A percentile compares a stretch with the other conserved stretches of the same genome.
These are phyloP conservation scores for Netelia inedita DNA, from an alignment of 2,888 invertebrate species.

Conservation along the genomic window DNA sequence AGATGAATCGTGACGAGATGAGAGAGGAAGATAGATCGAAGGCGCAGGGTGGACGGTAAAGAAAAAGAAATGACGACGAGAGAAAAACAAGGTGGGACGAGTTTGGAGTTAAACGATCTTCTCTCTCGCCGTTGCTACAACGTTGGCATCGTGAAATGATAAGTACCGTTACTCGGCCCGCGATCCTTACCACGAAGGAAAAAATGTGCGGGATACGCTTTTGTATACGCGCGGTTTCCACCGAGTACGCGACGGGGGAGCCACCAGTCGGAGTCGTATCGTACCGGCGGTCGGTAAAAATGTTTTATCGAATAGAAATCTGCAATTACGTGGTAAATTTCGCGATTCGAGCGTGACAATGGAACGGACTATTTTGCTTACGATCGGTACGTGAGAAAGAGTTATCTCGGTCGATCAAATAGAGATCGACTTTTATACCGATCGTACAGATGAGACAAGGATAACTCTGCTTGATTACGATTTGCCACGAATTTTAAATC, in stretches of 20 bases:
- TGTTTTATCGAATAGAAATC: not conserved
- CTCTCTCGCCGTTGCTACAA: conserved; percentile 38
- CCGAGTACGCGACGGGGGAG: conserved; percentile 2
- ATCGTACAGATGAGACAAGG: not conserved
- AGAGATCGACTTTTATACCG: conserved; percentile 12
- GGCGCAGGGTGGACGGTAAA: conserved; percentile 20
- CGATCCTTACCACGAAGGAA: conserved; percentile 61
- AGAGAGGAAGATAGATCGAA: conserved; percentile 43
- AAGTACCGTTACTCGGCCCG: conserved; percentile 82
- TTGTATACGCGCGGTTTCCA: conserved; percentile 16
- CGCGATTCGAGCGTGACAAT: too few relatives aligned
- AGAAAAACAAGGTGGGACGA: conserved; percentile 44
- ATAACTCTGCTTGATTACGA: not conserved
- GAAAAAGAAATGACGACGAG: not conserved
- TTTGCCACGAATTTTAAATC: not conserved
- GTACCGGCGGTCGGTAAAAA: not conserved
- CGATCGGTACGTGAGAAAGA: conserved; percentile 17
- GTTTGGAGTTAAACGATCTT: conserved; percentile 65
- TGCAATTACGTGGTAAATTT: not conserved
- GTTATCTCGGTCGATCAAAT: not conserved
- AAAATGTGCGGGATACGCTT: conserved; percentile 35
- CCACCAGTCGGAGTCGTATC: conserved; percentile 9
- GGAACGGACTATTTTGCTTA: conserved; percentile 9
- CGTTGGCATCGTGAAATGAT: conserved; percentile 59
- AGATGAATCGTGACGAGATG: conserved; percentile 48